Base-by-base conservation (phyloP, 2,797 vertebrate species). In the Pipistrellus pygmaeus region DNA sequence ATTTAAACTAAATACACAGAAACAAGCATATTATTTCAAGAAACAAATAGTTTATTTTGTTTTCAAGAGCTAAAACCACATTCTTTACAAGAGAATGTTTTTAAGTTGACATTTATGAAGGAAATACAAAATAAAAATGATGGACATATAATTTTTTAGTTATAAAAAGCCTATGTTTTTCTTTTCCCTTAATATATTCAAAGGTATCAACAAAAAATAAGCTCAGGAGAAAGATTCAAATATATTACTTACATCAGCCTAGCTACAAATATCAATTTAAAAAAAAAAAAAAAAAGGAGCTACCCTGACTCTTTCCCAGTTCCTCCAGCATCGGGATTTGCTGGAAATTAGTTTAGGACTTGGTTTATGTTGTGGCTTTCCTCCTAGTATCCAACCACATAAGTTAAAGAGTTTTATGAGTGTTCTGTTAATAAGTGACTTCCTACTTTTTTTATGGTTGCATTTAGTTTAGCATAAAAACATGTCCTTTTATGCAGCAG, bases 401-500 rank as follows among this genome's bases (percentile, higher is more conserved):
- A 91, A 69, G n/a, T 88, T 90, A 96, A 80, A 89, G 18, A 81
- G 51, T 82, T 77, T 90, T 80, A 46, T 75, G 48, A 92, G 14
- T 75, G 21, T 57, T 85, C 82, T 93, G 44, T 64, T 94, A 90
- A 85, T 87, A 77, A 95, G 77, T 66, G 72, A 9, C 68, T 92
- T 48, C 27, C 53, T 85, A 41, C 7, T 60, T 21, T 92, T 93
- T 93, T 88, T 68, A 72, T 3, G 57, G 35, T 89, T 86, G 25
- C 72, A 68, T 84, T 95, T 89, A 77, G 21, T 55, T 46, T 85
- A 6, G 55, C 38, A 53, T 73, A 69, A 90, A 95, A 94, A 55
- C 15, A 69, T 75, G 72, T 75, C 72, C 55, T 93, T 93, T 30
- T 23, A 44, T 38, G 15, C 44, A 66, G 35, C 62, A 71, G 11